phyloP scores from a whole-genome alignment of 2,797 vertebrate species.

The Lycodopsis pacificus region DNA sequence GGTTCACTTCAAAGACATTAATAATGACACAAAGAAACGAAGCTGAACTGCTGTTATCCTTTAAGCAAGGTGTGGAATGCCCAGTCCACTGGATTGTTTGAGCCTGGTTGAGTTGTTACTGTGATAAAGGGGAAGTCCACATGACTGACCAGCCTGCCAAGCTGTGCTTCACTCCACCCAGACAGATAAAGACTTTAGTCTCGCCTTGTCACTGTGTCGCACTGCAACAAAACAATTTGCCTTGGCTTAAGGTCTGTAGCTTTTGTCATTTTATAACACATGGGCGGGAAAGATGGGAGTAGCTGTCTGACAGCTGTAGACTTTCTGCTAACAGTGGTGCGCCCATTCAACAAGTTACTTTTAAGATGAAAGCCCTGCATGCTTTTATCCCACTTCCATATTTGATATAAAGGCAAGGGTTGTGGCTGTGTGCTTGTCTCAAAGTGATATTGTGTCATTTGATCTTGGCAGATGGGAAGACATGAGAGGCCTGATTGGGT shows the following conservation, averaged over 20 bases:
- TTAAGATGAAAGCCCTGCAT: conserved; percentile 79
- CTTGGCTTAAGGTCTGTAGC: conserved; percentile 67
- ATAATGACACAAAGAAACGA: conserved; percentile 30
- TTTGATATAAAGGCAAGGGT: conserved; percentile 77
- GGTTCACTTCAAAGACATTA: conserved; percentile 37
- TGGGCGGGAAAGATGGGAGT: conserved; percentile 64
- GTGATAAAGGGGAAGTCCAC: conserved; percentile 49
- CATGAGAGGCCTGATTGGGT: conserved; percentile 79
- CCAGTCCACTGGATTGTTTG: conserved; percentile 30
- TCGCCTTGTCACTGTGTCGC: conserved; percentile 52
- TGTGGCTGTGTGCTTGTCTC: conserved; percentile 77
- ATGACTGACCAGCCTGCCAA: conserved; percentile 59
- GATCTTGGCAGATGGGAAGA: conserved; percentile 78
- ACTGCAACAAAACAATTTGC: conserved; percentile 70
- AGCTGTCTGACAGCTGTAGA: conserved; percentile 71
- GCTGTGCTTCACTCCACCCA: conserved; percentile 26
- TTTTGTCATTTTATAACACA: conserved; percentile 67
- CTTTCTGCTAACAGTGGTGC: conserved; percentile 67
- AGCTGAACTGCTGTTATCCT: conserved; percentile 33
- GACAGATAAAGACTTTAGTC: conserved; percentile 67
- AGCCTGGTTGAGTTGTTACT: conserved; percentile 35
- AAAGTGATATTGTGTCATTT: conserved; percentile 82
- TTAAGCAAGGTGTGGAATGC: conserved; percentile 24
- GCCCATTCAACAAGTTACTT: conserved; percentile 78
- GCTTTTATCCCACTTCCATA: conserved; percentile 75